These are phyloP conservation scores for Centruroides vittatus DNA, from an alignment of 1,140 invertebrate genomes.

Conservation along the genomic window DNA sequence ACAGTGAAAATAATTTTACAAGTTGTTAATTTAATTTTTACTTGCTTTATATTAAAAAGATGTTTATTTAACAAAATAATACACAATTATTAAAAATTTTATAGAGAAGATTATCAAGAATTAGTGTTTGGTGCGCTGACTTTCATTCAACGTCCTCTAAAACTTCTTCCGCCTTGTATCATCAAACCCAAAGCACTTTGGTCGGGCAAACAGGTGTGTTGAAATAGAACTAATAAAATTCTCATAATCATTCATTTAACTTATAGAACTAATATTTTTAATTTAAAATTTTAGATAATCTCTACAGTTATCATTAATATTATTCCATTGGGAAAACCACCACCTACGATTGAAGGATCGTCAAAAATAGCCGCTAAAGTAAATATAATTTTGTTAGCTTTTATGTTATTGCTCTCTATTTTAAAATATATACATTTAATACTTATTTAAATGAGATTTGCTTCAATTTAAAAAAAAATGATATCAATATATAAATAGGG, in stretches of 20 bases:
- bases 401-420: too few relatives aligned
- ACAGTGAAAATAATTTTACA: too few relatives aligned
- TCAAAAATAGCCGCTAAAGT: conserved; percentile 67
- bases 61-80: too few relatives aligned
- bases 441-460: too few relatives aligned
- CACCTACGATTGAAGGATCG: conserved; percentile 60
- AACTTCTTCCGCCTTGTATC: conserved; percentile 63
- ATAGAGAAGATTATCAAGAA: conserved; percentile 72
- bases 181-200: conserved; percentile 76
- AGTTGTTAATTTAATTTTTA: too few relatives aligned
- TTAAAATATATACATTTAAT: too few relatives aligned
- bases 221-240: not conserved
- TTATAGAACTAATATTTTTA: not conserved
- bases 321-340: conserved; percentile 39
- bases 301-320: conserved; percentile 29
- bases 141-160: conserved; percentile 45
- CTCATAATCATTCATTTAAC: not conserved
- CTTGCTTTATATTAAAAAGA: too few relatives aligned
- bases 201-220: conserved; percentile 86
- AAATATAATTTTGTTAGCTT: conserved; percentile 4
- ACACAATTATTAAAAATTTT: conserved; percentile 13
- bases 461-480: too few relatives aligned
- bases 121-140: conserved; percentile 72
- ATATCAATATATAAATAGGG: too few relatives aligned
- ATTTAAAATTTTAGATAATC: conserved; percentile 21